Percentiles rank a stretch among this genome's conserved stretches.
Evolutionary conservation across 2,797 vertebrate genomes (phyloP).

Genomic region (Arctocebus calabarensis): DNA sequence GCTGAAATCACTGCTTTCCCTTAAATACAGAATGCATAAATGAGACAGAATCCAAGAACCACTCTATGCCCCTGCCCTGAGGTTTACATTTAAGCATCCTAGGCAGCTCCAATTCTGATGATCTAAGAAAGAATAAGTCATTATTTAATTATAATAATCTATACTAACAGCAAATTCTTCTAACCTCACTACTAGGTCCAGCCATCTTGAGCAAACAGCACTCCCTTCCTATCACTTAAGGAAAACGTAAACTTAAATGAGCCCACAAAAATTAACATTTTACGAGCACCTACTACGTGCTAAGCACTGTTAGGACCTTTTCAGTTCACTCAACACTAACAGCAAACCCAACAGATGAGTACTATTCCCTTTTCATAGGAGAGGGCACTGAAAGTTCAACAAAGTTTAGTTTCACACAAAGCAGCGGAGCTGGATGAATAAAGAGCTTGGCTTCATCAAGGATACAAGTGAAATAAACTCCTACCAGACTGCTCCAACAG

Average conservation of each 20-base stretch:
- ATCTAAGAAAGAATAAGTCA: neutral
- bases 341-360: neutral
- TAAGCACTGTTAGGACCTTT: neutral
- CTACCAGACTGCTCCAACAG: neutral
- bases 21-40: neutral
- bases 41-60: neutral
- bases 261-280: neutral
- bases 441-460: conserved; percentile 18
- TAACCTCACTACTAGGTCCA: neutral
- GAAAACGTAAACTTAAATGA: neutral
- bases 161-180: neutral
- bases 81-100: neutral
- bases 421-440: neutral
- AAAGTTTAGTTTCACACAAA: neutral
- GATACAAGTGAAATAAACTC: neutral
- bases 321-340: neutral
- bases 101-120: neutral
- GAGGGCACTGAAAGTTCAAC: neutral
- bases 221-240: neutral
- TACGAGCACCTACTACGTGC: neutral
- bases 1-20: neutral
- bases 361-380: neutral
- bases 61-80: neutral
- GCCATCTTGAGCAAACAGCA: neutral
- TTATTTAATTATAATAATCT: neutral